phyloP scores from a whole-genome alignment of 2,888 invertebrate genomes.

The Lasioglossum leucozonium region DNA sequence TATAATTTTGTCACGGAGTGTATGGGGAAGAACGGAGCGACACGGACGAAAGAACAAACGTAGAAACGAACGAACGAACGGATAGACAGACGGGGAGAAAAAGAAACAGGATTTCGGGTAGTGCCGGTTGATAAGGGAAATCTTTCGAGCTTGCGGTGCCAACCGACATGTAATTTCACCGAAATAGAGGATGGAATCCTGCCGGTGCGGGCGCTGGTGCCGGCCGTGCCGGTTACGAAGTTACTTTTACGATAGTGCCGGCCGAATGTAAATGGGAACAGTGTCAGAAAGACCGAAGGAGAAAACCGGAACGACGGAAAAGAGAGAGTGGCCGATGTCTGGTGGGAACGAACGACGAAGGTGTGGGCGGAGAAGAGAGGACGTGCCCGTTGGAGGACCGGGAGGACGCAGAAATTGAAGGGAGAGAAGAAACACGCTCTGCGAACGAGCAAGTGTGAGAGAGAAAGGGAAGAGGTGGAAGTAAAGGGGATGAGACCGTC shows the following conservation, averaged over 20 bases:
- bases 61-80: not conserved
- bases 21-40: not conserved
- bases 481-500: conserved; percentile 75
- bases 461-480: conserved; percentile 51
- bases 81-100: conserved; percentile 31
- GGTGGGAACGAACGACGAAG: not conserved
- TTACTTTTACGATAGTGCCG: conserved; percentile 80
- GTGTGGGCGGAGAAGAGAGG: conserved; percentile 27
- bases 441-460: not conserved
- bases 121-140: conserved; percentile 69
- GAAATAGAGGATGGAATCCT: conserved; percentile 71
- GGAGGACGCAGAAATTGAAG: conserved; percentile 19
- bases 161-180: conserved; percentile 74
- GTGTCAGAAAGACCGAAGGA: conserved; percentile 48
- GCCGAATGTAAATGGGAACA: conserved; percentile 72
- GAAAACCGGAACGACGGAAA: conserved; percentile 47
- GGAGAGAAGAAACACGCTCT: conserved; percentile 10
- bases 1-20: not conserved
- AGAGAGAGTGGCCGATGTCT: conserved; percentile 47
- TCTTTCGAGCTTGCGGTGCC: conserved; percentile 70
- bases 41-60: not conserved
- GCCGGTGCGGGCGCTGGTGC: too few relatives aligned
- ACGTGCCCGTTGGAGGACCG: conserved; percentile 12
- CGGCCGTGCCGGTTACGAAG: conserved; percentile 76
- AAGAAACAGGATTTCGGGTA: conserved; percentile 42